Evolutionary conservation across 2,888 invertebrate genomes (phyloP).

Genomic region (Rotaria socialis): DNA sequence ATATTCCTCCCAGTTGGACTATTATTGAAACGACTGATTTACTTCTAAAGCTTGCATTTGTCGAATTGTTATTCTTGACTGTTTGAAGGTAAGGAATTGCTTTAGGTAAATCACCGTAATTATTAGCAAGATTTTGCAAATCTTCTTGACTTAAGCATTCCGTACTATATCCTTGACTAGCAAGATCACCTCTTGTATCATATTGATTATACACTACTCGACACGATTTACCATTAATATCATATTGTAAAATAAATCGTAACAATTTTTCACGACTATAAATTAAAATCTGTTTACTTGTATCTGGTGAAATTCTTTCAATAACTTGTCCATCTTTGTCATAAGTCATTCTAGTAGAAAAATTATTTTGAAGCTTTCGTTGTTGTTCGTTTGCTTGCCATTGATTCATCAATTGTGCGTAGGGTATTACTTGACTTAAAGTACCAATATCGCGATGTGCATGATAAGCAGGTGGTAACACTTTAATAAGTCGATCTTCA

Average conservation of each 20-base stretch:
- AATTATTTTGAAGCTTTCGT: background rate
- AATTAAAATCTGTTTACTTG: constrained; percentile 17
- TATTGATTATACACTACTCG: constrained; percentile 33
- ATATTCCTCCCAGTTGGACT: background rate
- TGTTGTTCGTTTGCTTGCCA: background rate
- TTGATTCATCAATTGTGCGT: background rate
- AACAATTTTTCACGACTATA: constrained; percentile 31
- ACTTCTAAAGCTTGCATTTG: background rate
- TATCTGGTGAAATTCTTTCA: constrained; percentile 36
- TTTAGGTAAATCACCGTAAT: background rate
- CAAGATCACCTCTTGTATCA: constrained; percentile 19
- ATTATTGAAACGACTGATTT: background rate
- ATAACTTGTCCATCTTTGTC: constrained; percentile 3
- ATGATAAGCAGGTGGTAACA: constrained; percentile 39
- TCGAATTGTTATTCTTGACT: background rate
- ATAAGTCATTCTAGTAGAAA: background rate
- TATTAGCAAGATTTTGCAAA: background rate
- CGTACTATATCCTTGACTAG: background rate
- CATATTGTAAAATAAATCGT: constrained; percentile 26
- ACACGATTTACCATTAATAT: background rate
- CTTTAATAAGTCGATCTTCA: constrained; percentile 24
- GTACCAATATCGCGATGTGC: background rate
- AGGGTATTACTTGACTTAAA: background rate
- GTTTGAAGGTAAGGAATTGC: background rate
- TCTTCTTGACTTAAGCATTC: background rate